Evolutionary conservation across 2,888 invertebrate genomes (phyloP).

Genomic region (Limenitis arthemis): DNA sequence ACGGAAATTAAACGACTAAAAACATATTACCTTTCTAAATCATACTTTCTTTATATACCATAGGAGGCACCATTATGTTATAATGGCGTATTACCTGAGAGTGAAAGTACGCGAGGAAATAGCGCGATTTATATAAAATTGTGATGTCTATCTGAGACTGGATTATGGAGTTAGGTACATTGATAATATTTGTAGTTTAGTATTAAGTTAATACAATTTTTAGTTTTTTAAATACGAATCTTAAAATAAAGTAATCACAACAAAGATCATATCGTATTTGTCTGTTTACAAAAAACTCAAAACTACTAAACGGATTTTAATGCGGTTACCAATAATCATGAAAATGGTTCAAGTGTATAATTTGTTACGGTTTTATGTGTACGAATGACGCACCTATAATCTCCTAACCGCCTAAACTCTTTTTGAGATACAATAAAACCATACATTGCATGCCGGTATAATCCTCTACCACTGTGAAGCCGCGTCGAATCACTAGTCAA

Average conservation of each 20-base stretch:
- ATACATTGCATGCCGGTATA: no score
- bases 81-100: conserved; percentile 1
- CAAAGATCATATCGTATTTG: background rate
- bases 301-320: no score
- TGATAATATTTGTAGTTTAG: background rate
- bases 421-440: no score
- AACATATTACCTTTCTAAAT: background rate
- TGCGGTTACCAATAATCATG: no score
- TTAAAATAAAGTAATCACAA: background rate
- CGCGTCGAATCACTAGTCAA: no score
- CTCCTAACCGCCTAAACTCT: no score
- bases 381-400: no score
- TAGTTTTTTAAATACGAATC: background rate
- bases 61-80: background rate
- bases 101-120: conserved; percentile 1
- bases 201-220: no score
- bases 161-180: background rate
- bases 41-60: background rate
- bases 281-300: no score
- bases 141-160: background rate
- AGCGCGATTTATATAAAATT: background rate
- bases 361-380: no score
- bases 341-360: no score
- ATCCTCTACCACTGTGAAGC: no score
- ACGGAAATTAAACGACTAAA: background rate